phyloP scores from a whole-genome alignment of 2,888 invertebrate genomes.

The Heteromurus nitidus region DNA sequence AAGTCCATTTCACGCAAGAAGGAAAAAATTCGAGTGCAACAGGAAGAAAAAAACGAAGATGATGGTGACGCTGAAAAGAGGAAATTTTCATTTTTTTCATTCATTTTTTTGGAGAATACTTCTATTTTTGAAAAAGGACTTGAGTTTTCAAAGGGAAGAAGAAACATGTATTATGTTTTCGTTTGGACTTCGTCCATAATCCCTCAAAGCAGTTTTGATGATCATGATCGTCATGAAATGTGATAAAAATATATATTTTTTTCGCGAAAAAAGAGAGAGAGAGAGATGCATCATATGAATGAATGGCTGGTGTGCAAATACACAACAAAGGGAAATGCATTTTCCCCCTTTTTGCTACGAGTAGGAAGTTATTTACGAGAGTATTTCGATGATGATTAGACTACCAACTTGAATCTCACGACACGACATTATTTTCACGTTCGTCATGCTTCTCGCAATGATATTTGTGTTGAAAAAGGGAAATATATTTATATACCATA shows the following conservation, averaged over 20 bases:
- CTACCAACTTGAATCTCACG: neutral
- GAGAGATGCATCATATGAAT: neutral
- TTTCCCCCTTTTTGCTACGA: neutral
- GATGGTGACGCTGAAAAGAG: too few species aligned
- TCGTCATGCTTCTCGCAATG: neutral
- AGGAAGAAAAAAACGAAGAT: too few species aligned
- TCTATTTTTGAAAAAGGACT: neutral
- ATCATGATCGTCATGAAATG: too few species aligned
- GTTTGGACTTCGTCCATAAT: constrained; percentile 9
- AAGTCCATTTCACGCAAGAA: too few species aligned
- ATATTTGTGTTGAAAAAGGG: neutral
- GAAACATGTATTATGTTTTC: neutral
- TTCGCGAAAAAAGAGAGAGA: too few species aligned
- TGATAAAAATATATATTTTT: too few species aligned
- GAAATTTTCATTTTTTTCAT: too few species aligned
- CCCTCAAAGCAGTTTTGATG: neutral
- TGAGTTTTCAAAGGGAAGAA: neutral
- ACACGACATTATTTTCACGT: neutral
- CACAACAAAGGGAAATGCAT: neutral
- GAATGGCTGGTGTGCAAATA: neutral
- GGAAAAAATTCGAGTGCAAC: too few species aligned
- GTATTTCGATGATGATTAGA: neutral
- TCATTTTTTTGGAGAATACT: too few species aligned
- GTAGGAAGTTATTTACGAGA: constrained; percentile 23
- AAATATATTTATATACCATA: too few species aligned